A percentile compares a stretch with the other conserved stretches of the same genome.
Evolutionary conservation across 2,113 vertebrate species (phyloP).

Genomic region (Cyanoderma ruficeps): DNA sequence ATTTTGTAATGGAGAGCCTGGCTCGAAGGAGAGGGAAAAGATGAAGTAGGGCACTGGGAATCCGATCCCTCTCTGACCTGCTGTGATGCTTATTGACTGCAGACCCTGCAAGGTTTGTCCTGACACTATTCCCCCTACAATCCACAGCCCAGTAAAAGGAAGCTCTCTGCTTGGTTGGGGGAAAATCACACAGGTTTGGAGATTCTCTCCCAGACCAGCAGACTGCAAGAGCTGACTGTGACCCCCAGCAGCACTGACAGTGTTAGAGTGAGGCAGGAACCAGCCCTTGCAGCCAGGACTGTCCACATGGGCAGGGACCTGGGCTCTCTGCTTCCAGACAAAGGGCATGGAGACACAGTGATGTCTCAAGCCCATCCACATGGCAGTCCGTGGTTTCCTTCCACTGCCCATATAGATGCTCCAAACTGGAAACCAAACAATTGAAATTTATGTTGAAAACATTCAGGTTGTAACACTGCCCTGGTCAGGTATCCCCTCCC

Average conservation of each 20-base stretch:
- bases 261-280: background rate
- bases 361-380: background rate
- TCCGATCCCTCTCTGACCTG: background rate
- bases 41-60: background rate
- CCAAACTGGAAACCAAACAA: background rate
- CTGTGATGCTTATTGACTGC: background rate
- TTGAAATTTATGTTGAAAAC: background rate
- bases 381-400: background rate
- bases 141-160: background rate
- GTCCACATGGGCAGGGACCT: background rate
- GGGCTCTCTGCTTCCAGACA: background rate
- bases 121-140: background rate
- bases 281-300: background rate
- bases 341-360: rapidly evolving
- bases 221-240: background rate
- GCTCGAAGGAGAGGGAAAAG: constrained; percentile 7
- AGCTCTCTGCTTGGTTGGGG: background rate
- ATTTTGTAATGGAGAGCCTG: background rate
- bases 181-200: background rate
- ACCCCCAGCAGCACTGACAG: background rate
- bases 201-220: background rate
- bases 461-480: background rate
- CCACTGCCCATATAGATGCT: background rate
- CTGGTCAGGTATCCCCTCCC: background rate
- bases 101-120: background rate